These are phyloP conservation scores for Paracanthobrama guichenoti DNA, from an alignment of 2,113 vertebrate genomes.

Conservation along the genomic window DNA sequence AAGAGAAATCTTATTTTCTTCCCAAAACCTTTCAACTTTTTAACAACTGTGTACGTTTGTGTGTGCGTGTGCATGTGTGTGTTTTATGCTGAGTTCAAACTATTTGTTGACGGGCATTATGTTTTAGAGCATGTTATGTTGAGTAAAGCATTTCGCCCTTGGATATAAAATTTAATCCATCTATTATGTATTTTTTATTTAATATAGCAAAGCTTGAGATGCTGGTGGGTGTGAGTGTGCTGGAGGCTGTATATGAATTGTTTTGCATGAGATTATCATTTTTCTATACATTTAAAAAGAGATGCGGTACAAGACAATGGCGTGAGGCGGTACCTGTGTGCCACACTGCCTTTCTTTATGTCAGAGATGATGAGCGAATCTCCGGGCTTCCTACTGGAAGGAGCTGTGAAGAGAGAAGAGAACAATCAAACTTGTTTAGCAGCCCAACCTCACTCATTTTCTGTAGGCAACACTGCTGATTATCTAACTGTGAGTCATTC, in stretches of 20 bases:
- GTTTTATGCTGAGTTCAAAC: neutral
- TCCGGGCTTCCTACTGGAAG: constrained; percentile 92
- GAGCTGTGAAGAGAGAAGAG: constrained; percentile 76
- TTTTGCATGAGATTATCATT: constrained; percentile 13
- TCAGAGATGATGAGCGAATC: constrained; percentile 98
- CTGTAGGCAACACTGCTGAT: neutral
- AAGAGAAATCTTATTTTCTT: no score
- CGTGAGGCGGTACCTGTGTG: constrained; percentile 83
- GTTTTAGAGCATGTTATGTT: no score
- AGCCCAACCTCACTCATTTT: neutral
- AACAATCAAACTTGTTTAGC: constrained; percentile 21
- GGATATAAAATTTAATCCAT: neutral
- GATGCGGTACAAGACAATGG: neutral
- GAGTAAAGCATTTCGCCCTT: neutral
- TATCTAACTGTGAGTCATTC: neutral
- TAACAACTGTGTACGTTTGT: no score
- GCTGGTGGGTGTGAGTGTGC: neutral
- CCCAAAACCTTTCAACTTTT: no score
- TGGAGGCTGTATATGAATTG: neutral
- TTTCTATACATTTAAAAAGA: neutral
- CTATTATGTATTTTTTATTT: neutral
- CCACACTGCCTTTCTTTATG: constrained; percentile 98
- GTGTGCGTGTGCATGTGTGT: no score
- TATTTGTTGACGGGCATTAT: neutral
- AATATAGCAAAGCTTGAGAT: neutral